phyloP scores from a whole-genome alignment of 1,140 invertebrate species.

The Psilanteris sp. region DNA sequence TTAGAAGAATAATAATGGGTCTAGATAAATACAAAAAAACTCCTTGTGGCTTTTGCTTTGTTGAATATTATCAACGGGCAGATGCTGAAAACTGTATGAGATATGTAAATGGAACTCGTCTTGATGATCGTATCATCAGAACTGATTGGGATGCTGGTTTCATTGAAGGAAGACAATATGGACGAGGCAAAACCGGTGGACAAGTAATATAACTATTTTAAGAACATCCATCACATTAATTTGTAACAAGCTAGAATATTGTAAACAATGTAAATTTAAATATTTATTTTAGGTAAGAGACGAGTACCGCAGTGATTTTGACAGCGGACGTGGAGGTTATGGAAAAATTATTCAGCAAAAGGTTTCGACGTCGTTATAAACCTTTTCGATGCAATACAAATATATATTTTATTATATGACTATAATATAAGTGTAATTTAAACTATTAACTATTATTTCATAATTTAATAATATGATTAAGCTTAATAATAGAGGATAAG shows the following conservation, averaged over 20 bases:
- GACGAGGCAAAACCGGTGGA: conserved; percentile 98
- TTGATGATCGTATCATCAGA: conserved; percentile 98
- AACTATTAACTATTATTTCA: too few species aligned
- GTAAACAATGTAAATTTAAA: too few species aligned
- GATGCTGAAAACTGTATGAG: conserved; percentile 97
- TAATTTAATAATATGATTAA: conserved; percentile 8
- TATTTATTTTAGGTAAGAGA: conserved; percentile 91
- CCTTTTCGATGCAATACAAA: too few species aligned
- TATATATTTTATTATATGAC: too few species aligned
- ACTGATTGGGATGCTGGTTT: conserved; percentile 99
- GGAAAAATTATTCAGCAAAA: conserved; percentile 96
- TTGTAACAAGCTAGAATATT: too few species aligned
- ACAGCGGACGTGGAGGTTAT: conserved; percentile 97
- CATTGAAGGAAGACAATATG: conserved; percentile 98
- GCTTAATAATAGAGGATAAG: neutral
- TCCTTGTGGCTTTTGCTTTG: conserved; percentile 99
- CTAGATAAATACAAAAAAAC: conserved; percentile 99
- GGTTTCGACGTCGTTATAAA: conserved; percentile 74
- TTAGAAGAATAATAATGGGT: conserved; percentile 98
- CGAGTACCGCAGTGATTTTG: conserved; percentile 98
- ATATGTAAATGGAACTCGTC: conserved; percentile 97
- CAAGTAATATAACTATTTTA: conserved; percentile 91
- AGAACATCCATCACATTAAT: too few species aligned
- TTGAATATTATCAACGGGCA: conserved; percentile 95
- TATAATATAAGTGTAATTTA: too few species aligned